These are phyloP conservation scores for Nansenia antarctica DNA, from an alignment of 2,113 vertebrate species.

Conservation along the genomic window DNA sequence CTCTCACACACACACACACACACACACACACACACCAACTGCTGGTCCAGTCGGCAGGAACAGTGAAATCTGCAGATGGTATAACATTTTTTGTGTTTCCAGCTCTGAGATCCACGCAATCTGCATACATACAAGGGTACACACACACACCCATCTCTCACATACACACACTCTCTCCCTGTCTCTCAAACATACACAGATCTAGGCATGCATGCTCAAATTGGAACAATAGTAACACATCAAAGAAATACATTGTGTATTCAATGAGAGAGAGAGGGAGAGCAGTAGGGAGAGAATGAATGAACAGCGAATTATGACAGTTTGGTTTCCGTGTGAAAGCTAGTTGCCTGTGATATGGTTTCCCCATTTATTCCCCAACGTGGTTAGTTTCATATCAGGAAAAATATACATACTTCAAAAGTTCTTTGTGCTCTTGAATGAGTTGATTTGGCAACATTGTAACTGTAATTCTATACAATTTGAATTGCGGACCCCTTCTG, in stretches of 20 bases:
- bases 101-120: background rate
- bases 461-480: conserved; percentile 64
- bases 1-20: background rate
- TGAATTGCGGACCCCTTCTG: conserved; percentile 66
- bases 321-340: conserved; percentile 10
- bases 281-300: conserved; percentile 17
- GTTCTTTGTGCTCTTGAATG: conserved; percentile 3
- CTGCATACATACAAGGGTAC: background rate
- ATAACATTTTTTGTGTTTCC: background rate
- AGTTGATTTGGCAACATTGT: conserved; percentile 53
- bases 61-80: conserved; percentile 1
- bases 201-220: background rate
- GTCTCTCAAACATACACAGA: background rate
- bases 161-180: background rate
- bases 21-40: conserved; percentile 34
- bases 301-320: conserved; percentile 10
- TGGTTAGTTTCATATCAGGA: background rate
- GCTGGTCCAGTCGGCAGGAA: background rate
- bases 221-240: background rate
- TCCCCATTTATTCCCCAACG: background rate
- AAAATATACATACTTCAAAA: background rate
- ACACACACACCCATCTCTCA: background rate
- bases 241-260: background rate
- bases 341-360: background rate
- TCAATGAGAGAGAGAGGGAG: background rate